phyloP scores from a whole-genome alignment of 2,113 vertebrate species.

The Caranx ignobilis region DNA sequence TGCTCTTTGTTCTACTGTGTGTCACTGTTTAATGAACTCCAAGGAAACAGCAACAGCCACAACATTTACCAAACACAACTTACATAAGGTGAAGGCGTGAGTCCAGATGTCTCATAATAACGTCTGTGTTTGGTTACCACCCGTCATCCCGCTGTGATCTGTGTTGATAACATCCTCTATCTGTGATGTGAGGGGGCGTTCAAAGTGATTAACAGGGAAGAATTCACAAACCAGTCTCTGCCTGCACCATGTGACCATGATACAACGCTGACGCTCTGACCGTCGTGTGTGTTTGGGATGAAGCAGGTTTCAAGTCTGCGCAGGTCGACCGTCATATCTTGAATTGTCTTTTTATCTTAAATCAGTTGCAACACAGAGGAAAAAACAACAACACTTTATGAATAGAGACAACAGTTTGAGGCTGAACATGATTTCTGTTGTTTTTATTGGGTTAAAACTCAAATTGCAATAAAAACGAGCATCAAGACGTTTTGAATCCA shows the following conservation, averaged over 20 bases:
- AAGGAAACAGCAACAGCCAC: neutral
- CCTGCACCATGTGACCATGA: neutral
- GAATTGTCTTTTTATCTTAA: neutral
- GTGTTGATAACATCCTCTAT: neutral
- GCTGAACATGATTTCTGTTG: neutral
- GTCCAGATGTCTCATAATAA: neutral
- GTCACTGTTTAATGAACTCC: neutral
- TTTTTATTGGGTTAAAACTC: neutral
- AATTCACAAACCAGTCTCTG: conserved; percentile 18
- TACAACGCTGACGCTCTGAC: neutral
- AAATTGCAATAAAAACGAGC: neutral
- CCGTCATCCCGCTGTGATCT: neutral
- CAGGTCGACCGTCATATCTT: conserved; percentile 7
- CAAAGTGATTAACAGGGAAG: neutral
- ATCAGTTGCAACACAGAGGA: neutral
- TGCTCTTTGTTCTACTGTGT: no score
- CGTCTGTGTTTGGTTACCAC: neutral
- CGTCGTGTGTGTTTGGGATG: neutral
- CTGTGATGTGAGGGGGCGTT: neutral
- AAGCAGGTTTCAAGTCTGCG: conserved; percentile 19
- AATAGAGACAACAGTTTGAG: no score
- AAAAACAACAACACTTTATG: neutral
- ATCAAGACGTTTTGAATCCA: no score
- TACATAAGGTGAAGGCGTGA: no score
- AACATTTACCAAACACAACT: neutral